Evolutionary conservation across 2,888 invertebrate species (phyloP).

Genomic region (Venustoraphidia nigricollis): DNA sequence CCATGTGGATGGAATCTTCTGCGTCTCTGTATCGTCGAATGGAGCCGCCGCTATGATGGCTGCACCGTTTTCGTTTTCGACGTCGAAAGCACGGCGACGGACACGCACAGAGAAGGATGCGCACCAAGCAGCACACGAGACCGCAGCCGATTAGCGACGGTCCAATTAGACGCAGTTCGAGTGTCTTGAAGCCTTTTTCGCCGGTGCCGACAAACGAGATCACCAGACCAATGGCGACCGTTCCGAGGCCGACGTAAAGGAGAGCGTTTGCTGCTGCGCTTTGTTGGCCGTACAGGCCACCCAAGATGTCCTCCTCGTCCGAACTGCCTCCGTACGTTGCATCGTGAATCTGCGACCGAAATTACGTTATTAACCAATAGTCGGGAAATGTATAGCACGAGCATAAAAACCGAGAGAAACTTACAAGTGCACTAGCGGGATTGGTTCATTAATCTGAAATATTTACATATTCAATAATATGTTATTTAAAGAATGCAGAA

Average conservation of each 20-base stretch:
- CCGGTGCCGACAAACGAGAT: conserved; percentile 84
- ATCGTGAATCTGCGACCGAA: conserved; percentile 58
- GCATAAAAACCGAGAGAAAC: no score
- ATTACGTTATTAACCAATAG: neutral
- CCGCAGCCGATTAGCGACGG: conserved; percentile 57
- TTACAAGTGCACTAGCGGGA: no score
- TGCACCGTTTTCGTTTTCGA: conserved; percentile 36
- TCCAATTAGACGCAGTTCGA: conserved; percentile 72
- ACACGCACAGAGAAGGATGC: conserved; percentile 72
- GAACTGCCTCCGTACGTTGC: conserved; percentile 64
- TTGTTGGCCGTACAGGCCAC: conserved; percentile 46
- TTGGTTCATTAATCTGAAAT: no score
- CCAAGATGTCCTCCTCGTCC: conserved; percentile 53
- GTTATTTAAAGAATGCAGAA: no score
- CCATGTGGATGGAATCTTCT: conserved; percentile 13
- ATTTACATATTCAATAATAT: no score
- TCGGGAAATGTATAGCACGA: no score
- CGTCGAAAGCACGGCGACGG: conserved; percentile 58
- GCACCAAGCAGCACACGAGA: conserved; percentile 65
- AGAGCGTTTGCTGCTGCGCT: conserved; percentile 73
- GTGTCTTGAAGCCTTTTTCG: conserved; percentile 76
- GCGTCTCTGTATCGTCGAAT: conserved; percentile 5
- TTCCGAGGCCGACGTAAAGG: conserved; percentile 72
- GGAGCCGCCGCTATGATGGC: conserved; percentile 18
- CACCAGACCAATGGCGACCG: conserved; percentile 68